Base-by-base conservation (phyloP, 1,140 invertebrate genomes). In the Leptinotarsa texana region DNA sequence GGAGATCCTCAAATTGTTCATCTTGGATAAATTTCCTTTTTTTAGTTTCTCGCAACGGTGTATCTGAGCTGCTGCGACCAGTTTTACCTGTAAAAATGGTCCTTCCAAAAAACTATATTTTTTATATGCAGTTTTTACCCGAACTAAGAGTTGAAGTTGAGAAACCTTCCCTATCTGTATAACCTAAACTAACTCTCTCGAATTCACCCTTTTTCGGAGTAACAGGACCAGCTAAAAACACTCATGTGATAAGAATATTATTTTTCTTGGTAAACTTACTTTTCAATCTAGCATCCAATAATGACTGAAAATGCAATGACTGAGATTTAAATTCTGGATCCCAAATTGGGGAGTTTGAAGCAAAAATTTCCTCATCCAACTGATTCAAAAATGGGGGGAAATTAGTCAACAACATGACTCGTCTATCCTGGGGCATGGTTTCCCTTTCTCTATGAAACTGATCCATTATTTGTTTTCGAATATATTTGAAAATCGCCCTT, bases 271-370 rank as follows among this genome's bases (percentile, higher is more conserved):
- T 33, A 13, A 48, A 76, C 65, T 73, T 75, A 83, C 77, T 66
- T 79, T 78, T 82, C 65, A 69, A 73, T 74, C 74, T 80, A 18
- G 73, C 73, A 66, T 83, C 82, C 51, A 85, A 79, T n/a, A 84
- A 75, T 13, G 82, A 47, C 67, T 86, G 82, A 47, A 93, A 83
- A 83, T 93, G 93, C 13, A 89, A 86, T 3, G 93, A 92, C 4
- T 90, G 88, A 78, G 92, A 92, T 80, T 93, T 94, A 80, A 95
- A 97, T 33, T 96, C 94, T 0, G 92, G 90, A 86, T 98, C 94
- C 96, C 96, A 98, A 73, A 98, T 97, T 0, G 95, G 95, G 0
- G 96, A 98, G 78, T 89, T 92, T 47, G 91, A 87, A 18, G 92
- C 91, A 84, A 96, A 94, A 61, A 98, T 92, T 83, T 98, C 96